Evolutionary conservation across 2,797 vertebrate genomes (phyloP), one percentile per base, ranked within the genome.

Genomic region (Cyprinella venusta): DNA sequence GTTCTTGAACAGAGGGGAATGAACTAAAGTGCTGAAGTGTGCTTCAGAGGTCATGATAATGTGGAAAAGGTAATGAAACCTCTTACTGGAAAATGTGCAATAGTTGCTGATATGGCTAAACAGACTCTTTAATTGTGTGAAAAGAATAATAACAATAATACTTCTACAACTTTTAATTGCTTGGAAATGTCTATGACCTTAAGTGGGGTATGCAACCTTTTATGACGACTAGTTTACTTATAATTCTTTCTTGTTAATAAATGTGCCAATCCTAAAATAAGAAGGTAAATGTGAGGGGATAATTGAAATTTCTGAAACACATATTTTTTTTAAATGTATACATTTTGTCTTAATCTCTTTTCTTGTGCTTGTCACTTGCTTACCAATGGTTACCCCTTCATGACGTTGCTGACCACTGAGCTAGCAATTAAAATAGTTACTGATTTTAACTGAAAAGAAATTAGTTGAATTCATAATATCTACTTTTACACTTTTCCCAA

Each of bases 31-130:
- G 33, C 54, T 63, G 30, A 79, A 84, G 36, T 83, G 54, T 70
- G 54, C 67, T 67, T 67, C 45, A 88, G 81, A 86, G 83, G 76
- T 88, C 82, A 81, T 42, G 70, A 84, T 76, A 50, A 56, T 72
- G 40, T 36, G 54, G 26, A 26, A 59, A 54, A 83, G 52, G 76
- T 54, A 74, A 45, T 70, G 40, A 84, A 77, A 80, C 76, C 71
- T 78, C 24, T 52, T 76, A 79, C 61, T 86, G 61, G 80, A 80
- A 33, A 77, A 67, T 83, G 50, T 72, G 71, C 76, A 79, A 33
- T 71, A 19, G 19, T 48, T 42, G 13, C 12, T 71, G 40, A 80
- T 61, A 71, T 1, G 33, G 54, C 7, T 71, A 40, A 72, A 50
- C 19, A 36, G 19, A 63, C 26, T 63, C 4, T 61, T 30, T 63